Conservation (phyloP, 2,113 vertebrate genomes). For the Percina caprodes region DNA sequence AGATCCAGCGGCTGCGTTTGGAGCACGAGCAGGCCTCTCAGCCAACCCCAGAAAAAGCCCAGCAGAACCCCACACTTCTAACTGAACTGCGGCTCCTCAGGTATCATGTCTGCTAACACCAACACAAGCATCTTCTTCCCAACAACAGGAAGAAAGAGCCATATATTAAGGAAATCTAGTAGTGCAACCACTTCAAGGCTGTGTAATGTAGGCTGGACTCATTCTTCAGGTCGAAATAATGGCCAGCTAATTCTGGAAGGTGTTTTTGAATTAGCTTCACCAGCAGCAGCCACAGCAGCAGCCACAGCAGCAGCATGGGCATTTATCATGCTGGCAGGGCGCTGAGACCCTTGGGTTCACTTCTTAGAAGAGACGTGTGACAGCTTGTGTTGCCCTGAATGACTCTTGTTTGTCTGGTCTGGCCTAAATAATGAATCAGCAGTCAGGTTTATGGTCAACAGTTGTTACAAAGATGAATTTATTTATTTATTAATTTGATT, state of each 20-base stretch:
- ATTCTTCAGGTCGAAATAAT: conserved; percentile 47
- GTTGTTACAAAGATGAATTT: not conserved
- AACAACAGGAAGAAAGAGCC: not conserved
- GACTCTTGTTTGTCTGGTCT: conserved; percentile 37
- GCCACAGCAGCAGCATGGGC: conserved; percentile 12
- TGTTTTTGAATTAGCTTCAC: conserved; percentile 42
- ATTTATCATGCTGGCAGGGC: conserved; percentile 61
- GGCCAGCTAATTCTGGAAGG: conserved; percentile 24
- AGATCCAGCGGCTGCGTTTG: conserved; percentile 94
- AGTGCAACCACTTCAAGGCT: not conserved
- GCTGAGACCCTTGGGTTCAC: conserved; percentile 40
- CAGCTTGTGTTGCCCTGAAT: conserved; percentile 37
- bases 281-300: not conserved
- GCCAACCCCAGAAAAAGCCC: conserved; percentile 94
- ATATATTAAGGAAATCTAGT: not conserved
- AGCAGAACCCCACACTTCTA: conserved; percentile 94
- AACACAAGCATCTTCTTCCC: not conserved
- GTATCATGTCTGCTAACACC: conserved; percentile 69
- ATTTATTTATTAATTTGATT: not conserved
- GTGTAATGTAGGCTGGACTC: conserved; percentile 25
- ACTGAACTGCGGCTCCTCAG: conserved; percentile 93
- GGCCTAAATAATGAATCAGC: conserved; percentile 48
- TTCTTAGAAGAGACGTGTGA: conserved; percentile 43
- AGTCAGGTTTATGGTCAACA: not conserved
- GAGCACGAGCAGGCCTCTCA: conserved; percentile 97